These are phyloP conservation scores for Spilosoma lubricipeda DNA, from an alignment of 2,888 invertebrate genomes.

Conservation along the genomic window DNA sequence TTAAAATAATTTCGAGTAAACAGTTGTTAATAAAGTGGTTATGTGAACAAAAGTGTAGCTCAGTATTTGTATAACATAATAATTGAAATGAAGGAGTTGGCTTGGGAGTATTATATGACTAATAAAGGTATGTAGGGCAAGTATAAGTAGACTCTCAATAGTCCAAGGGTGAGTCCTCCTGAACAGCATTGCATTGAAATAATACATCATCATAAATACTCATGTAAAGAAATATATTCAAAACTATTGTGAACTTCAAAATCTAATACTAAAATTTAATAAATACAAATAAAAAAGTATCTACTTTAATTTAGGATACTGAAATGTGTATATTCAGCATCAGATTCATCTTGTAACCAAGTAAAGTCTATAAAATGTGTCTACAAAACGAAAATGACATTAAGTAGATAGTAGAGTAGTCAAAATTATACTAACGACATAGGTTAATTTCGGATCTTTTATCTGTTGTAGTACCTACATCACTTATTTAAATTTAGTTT, in stretches of 20 bases:
- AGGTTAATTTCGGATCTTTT: no score
- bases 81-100: not conserved
- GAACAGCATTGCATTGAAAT: not conserved
- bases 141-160: no score
- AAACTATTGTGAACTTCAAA: not conserved
- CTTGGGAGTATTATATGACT: not conserved
- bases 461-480: no score
- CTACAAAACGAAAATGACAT: not conserved
- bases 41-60: constrained; percentile 3
- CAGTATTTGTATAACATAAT: not conserved
- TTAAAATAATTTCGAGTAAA: no score
- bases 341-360: not conserved
- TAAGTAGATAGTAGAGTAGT: not conserved
- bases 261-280: not conserved
- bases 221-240: not conserved
- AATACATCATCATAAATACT: not conserved
- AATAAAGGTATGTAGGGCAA: not conserved
- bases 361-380: not conserved
- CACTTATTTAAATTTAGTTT: no score
- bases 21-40: not conserved
- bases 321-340: not conserved
- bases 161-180: no score
- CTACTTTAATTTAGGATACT: not conserved
- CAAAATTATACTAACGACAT: no score
- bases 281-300: not conserved